A percentile compares a stretch with the other conserved stretches of the same genome.
Conservation (phyloP, 2,113 vertebrate genomes). For the Thryonomys swinderianus region DNA sequence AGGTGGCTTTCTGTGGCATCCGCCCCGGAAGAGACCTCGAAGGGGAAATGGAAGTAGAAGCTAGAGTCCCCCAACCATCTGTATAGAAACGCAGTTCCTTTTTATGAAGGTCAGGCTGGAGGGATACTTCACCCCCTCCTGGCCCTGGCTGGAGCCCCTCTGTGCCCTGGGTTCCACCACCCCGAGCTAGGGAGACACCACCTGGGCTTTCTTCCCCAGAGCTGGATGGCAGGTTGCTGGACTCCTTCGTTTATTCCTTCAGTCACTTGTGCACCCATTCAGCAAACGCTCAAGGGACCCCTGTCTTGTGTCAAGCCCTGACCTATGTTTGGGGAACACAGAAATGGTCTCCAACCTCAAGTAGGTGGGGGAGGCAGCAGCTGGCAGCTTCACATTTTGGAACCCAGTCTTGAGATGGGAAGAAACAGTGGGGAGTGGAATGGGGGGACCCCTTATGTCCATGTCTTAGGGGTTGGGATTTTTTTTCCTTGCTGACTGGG, state of each 20-base stretch:
- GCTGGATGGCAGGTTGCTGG: not conserved
- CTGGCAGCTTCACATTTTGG: not conserved
- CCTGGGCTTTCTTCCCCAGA: not conserved
- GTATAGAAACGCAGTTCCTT: slow-evolving; percentile 28
- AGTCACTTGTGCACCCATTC: not conserved
- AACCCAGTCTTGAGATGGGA: not conserved
- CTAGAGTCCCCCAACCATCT: slow-evolving; percentile 31
- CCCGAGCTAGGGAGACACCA: not conserved
- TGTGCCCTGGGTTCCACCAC: not conserved
- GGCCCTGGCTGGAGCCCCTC: not conserved
- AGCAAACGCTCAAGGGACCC: not conserved
- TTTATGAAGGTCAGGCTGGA: not conserved
- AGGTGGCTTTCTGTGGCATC: not conserved
- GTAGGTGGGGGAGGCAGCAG: not conserved
- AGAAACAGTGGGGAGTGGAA: not conserved
- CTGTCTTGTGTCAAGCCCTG: not conserved
- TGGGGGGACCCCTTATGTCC: not conserved
- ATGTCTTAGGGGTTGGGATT: not conserved
- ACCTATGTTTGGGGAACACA: not conserved
- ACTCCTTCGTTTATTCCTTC: not conserved
- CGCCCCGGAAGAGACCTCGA: not conserved
- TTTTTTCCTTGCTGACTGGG: not conserved
- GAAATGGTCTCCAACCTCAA: not conserved
- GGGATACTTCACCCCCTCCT: not conserved
- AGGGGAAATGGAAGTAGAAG: slow-evolving; percentile 3